Percentiles rank a stretch among this genome's conserved stretches.
Conservation (phyloP, 2,888 invertebrate genomes). For the Hyposoter didymator region DNA sequence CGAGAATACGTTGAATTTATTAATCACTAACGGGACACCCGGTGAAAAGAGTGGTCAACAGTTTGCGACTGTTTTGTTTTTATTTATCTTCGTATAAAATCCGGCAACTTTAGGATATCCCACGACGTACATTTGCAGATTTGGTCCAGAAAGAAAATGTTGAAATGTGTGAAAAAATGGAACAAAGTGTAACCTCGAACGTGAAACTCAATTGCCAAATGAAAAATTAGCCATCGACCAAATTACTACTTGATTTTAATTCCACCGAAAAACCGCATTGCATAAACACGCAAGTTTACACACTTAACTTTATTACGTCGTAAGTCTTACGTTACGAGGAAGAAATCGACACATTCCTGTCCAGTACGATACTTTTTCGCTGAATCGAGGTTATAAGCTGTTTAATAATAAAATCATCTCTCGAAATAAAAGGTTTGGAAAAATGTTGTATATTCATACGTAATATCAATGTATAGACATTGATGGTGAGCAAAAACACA, state of each 20-base stretch:
- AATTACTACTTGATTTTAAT: background rate
- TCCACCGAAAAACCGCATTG: background rate
- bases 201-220: background rate
- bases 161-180: no score
- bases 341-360: slow-evolving; percentile 8
- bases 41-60: no score
- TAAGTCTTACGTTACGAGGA: background rate
- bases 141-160: no score
- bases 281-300: background rate
- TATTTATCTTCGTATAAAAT: no score
- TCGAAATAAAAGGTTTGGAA: slow-evolving; percentile 18
- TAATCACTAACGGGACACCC: no score
- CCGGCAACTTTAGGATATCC: no score
- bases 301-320: background rate
- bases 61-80: no score
- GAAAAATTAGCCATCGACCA: background rate
- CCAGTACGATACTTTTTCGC: slow-evolving; percentile 7
- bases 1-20: no score
- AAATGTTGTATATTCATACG: background rate
- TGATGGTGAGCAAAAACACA: background rate
- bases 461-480: background rate
- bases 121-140: no score
- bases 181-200: background rate
- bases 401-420: slow-evolving; percentile 19
- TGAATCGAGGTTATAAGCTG: slow-evolving; percentile 31